These are phyloP conservation scores for Eciton burchellii DNA, from an alignment of 1,140 invertebrate species.

Conservation along the genomic window DNA sequence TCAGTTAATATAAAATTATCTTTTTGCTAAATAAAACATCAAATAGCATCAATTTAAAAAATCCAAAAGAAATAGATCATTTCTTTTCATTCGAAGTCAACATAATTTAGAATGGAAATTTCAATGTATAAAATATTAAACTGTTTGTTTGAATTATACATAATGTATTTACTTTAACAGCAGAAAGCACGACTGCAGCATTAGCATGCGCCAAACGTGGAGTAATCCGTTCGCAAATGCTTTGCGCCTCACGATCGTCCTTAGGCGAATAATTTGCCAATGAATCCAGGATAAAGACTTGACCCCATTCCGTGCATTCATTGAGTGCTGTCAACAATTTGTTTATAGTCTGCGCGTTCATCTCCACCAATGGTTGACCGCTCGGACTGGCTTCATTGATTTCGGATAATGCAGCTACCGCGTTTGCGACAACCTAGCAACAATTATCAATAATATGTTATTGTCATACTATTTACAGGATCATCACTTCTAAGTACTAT, in stretches of 20 bases:
- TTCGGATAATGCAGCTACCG: conserved; percentile 99
- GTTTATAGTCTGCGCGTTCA: conserved; percentile 99
- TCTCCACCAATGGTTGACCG: conserved; percentile 96
- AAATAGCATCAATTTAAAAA: conserved; percentile 8
- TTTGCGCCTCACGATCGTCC: conserved; percentile 99
- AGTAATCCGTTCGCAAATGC: conserved; percentile 99
- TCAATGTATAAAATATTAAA: background rate
- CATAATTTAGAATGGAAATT: background rate
- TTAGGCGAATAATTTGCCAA: conserved; percentile 98
- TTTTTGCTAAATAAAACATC: background rate
- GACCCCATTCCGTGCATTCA: conserved; percentile 99
- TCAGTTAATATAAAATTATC: conserved; percentile 13
- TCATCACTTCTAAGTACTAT: background rate
- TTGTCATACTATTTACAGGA: background rate
- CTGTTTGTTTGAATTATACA: background rate
- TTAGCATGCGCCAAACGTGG: conserved; percentile 99
- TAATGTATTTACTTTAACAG: conserved; percentile 93
- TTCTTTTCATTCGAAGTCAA: background rate
- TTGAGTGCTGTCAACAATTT: conserved; percentile 99
- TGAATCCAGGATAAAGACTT: conserved; percentile 99
- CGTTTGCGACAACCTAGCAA: conserved; percentile 97
- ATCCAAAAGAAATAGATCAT: background rate
- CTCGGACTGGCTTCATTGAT: conserved; percentile 98
- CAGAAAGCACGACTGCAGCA: conserved; percentile 99
- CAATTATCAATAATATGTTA: conserved; percentile 31